Conservation (phyloP, 2,888 invertebrate genomes). For the Ceraclea dissimilis region DNA sequence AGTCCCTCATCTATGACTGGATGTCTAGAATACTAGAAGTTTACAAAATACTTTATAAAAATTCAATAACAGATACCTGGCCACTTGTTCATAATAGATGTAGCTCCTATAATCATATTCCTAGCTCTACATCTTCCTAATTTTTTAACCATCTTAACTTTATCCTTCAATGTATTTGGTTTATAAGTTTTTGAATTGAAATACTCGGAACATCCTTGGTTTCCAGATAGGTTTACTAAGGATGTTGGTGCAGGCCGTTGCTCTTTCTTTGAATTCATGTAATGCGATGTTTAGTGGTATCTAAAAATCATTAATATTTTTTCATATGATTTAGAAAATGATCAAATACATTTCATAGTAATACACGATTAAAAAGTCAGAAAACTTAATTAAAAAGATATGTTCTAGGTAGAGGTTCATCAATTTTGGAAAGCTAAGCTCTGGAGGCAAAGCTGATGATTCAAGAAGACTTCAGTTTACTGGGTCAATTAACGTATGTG, state of each 20-base stretch:
- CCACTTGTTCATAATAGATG: constrained; percentile 36
- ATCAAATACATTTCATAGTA: no score
- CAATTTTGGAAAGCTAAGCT: no score
- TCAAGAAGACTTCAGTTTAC: no score
- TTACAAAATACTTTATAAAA: not conserved
- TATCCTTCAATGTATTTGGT: constrained; percentile 3
- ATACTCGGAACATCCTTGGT: not conserved
- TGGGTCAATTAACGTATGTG: no score
- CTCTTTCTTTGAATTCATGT: not conserved
- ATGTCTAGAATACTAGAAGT: no score
- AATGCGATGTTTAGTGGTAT: not conserved
- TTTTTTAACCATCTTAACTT: constrained; percentile 21
- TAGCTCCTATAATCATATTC: constrained; percentile 34
- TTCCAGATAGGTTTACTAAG: not conserved
- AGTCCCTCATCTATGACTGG: no score
- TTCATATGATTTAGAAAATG: no score
- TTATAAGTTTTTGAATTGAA: not conserved
- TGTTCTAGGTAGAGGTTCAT: no score
- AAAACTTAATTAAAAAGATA: no score
- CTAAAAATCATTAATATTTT: no score
- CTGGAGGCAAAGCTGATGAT: no score
- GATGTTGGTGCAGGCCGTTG: not conserved
- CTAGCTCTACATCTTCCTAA: constrained; percentile 32
- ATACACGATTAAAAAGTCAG: no score
- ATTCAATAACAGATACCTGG: constrained; percentile 38